Conservation (phyloP, 1,140 invertebrate species). For the Geopemphigus sp. region DNA sequence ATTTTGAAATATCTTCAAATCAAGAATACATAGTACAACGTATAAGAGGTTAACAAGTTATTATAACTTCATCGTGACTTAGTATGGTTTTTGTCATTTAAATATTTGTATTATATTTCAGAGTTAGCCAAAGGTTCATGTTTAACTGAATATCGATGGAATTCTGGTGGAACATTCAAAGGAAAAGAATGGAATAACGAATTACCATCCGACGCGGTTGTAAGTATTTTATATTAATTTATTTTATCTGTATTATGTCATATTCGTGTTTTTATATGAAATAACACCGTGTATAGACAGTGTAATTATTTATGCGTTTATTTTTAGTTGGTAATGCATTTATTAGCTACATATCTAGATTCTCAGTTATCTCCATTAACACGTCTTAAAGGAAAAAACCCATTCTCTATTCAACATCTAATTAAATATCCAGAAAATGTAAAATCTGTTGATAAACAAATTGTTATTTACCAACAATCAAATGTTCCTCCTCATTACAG, state of each 20-base stretch:
- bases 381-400: constrained; percentile 67
- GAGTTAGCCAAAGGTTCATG: constrained; percentile 74
- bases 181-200: constrained; percentile 75
- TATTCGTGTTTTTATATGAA: too few relatives aligned
- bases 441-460: constrained; percentile 54
- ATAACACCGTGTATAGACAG: too few relatives aligned
- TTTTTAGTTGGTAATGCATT: constrained; percentile 76
- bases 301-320: constrained; percentile 21
- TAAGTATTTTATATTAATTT: neutral
- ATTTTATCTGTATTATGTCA: neutral
- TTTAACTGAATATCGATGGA: constrained; percentile 80
- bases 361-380: constrained; percentile 73
- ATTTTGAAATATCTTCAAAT: constrained; percentile 74
- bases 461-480: constrained; percentile 62
- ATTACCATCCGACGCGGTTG: constrained; percentile 75
- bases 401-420: constrained; percentile 70
- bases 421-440: constrained; percentile 63
- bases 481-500: constrained; percentile 73
- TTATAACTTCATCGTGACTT: neutral
- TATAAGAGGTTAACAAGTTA: constrained; percentile 60
- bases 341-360: constrained; percentile 78
- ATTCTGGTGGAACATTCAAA: constrained; percentile 68
- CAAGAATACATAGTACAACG: constrained; percentile 79
- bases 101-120: constrained; percentile 51
- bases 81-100: neutral